A percentile compares a stretch with the other conserved stretches of the same genome.
Evolutionary conservation across 2,113 vertebrate genomes (phyloP).

Genomic region (Mugil cephalus): DNA sequence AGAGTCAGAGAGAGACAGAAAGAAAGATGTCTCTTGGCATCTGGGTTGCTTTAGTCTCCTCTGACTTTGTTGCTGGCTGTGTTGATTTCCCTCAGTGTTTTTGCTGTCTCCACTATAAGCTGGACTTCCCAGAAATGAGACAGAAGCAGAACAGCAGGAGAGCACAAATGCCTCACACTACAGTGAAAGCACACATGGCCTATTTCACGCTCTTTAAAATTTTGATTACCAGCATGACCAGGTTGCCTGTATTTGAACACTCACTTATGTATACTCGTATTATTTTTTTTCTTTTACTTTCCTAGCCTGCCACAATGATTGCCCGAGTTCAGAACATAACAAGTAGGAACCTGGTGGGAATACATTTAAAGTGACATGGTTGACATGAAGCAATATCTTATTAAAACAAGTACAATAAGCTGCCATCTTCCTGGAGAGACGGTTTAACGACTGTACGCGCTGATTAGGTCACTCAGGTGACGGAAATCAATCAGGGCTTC

Average conservation of each 20-base stretch:
- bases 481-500: too few relatives aligned
- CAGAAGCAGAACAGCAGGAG: constrained; percentile 50
- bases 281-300: not conserved
- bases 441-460: not conserved
- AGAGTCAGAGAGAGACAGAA: constrained; percentile 2
- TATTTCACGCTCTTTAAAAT: constrained; percentile 34
- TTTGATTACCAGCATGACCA: constrained; percentile 7
- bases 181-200: constrained; percentile 19
- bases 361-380: not conserved
- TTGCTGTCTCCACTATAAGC: constrained; percentile 52
- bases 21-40: constrained; percentile 59
- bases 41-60: constrained; percentile 38
- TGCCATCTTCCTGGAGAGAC: not conserved
- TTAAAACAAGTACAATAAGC: not conserved
- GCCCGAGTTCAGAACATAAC: constrained; percentile 7
- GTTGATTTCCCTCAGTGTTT: constrained; percentile 75
- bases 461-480: not conserved
- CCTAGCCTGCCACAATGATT: constrained; percentile 2
- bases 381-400: not conserved
- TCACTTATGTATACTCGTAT: constrained; percentile 9
- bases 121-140: constrained; percentile 79
- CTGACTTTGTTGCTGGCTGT: constrained; percentile 63
- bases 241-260: constrained; percentile 17
- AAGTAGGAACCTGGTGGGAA: not conserved
- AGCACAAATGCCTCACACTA: constrained; percentile 59